A percentile compares a stretch with the other conserved stretches of the same genome.
Evolutionary conservation across 2,888 invertebrate genomes (phyloP).

Genomic region (Agonopterix subpropinquella): DNA sequence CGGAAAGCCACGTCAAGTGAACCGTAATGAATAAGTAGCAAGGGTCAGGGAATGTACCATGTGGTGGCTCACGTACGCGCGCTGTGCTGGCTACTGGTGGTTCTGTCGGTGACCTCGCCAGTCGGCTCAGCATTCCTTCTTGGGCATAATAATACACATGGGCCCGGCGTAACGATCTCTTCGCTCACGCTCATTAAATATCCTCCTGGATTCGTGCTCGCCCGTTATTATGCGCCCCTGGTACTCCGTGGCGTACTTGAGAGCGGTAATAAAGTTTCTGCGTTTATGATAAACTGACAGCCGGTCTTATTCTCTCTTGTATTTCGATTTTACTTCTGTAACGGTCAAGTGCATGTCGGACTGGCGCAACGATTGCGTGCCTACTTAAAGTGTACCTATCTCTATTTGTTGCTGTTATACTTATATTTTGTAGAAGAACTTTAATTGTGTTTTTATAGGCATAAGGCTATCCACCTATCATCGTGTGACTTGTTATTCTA

Average conservation of each 20-base stretch:
- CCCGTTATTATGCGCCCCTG: constrained; percentile 32
- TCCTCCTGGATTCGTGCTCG: constrained; percentile 43
- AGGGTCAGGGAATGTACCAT: constrained; percentile 34
- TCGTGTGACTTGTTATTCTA: too few relatives aligned
- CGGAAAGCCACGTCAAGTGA: constrained; percentile 1
- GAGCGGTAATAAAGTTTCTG: constrained; percentile 11
- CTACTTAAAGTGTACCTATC: too few relatives aligned
- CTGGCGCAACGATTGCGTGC: too few relatives aligned
- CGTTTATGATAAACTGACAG: constrained; percentile 7
- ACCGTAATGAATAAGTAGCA: constrained; percentile 23
- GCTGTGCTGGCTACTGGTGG: constrained; percentile 44
- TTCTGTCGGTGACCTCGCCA: constrained; percentile 52
- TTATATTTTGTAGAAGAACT: too few relatives aligned
- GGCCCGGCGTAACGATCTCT: constrained; percentile 58
- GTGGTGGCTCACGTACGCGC: constrained; percentile 23
- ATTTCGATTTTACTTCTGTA: too few relatives aligned
- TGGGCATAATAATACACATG: constrained; percentile 70
- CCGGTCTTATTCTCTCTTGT: too few relatives aligned
- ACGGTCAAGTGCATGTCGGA: too few relatives aligned
- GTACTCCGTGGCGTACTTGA: constrained; percentile 25
- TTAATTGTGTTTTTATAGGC: too few relatives aligned
- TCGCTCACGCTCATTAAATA: constrained; percentile 58
- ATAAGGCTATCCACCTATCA: too few relatives aligned
- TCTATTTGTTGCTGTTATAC: too few relatives aligned
- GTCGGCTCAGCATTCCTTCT: constrained; percentile 62